These are phyloP conservation scores for Andricus grossulariae DNA, from an alignment of 1,140 invertebrate species.

Conservation along the genomic window DNA sequence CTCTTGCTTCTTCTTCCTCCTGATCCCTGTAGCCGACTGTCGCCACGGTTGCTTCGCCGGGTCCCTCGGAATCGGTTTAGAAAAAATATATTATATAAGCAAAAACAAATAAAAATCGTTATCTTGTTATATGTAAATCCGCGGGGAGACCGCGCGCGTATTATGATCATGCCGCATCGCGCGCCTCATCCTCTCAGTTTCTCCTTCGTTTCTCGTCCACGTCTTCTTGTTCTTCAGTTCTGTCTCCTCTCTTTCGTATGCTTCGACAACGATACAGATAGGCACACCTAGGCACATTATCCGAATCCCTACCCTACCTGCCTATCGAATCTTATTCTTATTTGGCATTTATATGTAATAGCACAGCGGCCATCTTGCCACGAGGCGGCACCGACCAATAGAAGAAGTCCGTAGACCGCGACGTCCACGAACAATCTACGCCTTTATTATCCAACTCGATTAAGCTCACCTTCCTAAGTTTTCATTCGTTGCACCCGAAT, in stretches of 20 bases:
- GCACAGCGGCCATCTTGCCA: too few species aligned
- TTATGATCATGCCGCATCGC: constrained; percentile 50
- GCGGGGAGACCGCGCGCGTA: constrained; percentile 40
- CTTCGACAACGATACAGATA: neutral
- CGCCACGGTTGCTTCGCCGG: constrained; percentile 33
- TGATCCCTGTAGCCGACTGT: constrained; percentile 12
- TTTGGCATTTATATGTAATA: too few species aligned
- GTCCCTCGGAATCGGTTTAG: constrained; percentile 59
- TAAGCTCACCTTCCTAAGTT: too few species aligned
- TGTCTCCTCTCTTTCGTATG: constrained; percentile 1
- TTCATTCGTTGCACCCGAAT: too few species aligned
- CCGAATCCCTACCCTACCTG: too few species aligned
- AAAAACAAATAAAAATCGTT: constrained; percentile 69
- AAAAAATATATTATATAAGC: constrained; percentile 69
- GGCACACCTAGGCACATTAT: too few species aligned
- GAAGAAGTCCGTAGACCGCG: neutral
- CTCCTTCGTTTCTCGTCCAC: constrained; percentile 32
- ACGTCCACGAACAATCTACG: constrained; percentile 48
- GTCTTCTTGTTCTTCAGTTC: constrained; percentile 33
- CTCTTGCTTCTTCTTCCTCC: constrained; percentile 13
- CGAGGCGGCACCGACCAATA: too few species aligned
- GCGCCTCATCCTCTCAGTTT: constrained; percentile 31
- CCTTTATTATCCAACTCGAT: neutral
- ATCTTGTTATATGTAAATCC: constrained; percentile 73
- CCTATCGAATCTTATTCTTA: too few species aligned